A percentile compares a stretch with the other conserved stretches of the same genome.
Evolutionary conservation across 1,140 invertebrate species (phyloP).

Genomic region (Drosophila lacertosa): DNA sequence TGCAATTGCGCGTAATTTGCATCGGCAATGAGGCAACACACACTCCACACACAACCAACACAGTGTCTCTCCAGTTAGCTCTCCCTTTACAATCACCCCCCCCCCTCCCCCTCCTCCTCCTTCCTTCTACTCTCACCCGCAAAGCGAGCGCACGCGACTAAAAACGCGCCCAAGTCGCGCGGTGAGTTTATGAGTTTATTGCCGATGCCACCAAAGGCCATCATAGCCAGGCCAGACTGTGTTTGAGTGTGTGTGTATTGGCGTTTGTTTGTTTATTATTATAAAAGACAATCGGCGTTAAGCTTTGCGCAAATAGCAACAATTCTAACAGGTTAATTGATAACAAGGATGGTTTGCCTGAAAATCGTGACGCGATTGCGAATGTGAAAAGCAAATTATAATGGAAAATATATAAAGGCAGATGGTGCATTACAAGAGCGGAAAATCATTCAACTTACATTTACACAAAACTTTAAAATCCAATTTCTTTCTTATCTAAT

Average conservation of each 20-base stretch:
- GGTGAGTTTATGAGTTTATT: conserved; percentile 12
- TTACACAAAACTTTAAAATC: too few relatives aligned
- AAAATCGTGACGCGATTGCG: conserved; percentile 18
- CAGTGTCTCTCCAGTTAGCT: neutral
- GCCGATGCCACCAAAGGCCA: neutral
- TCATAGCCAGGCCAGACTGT: neutral
- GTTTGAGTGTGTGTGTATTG: neutral
- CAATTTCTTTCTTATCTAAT: too few relatives aligned
- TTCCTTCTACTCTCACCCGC: neutral
- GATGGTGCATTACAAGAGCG: too few relatives aligned
- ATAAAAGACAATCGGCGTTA: conserved; percentile 30
- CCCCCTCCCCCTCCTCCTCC: neutral
- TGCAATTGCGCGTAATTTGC: conserved; percentile 69
- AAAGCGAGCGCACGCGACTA: conserved; percentile 69
- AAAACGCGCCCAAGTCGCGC: conserved; percentile 48
- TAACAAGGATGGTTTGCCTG: conserved; percentile 4
- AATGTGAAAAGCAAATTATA: neutral
- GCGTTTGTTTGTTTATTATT: conserved; percentile 14
- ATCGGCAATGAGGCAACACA: conserved; percentile 39
- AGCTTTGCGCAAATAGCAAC: conserved; percentile 41
- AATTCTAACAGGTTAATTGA: conserved; percentile 40
- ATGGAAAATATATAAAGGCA: neutral
- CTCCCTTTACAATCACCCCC: neutral
- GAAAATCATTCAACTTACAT: too few relatives aligned
- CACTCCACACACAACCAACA: conserved; percentile 19